These are phyloP conservation scores for Epistrophella euchroma DNA, from an alignment of 2,888 invertebrate genomes.

Conservation along the genomic window DNA sequence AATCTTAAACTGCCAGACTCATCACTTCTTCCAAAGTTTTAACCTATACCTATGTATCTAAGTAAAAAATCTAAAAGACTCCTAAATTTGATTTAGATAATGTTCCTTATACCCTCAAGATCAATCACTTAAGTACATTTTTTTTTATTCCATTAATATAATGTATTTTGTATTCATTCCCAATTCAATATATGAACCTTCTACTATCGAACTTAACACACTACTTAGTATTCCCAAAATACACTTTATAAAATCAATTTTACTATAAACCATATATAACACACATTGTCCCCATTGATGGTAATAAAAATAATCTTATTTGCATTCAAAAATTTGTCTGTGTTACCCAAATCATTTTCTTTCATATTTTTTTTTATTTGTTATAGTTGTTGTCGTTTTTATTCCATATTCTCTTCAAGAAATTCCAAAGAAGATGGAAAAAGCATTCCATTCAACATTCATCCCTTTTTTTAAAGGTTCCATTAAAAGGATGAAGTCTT, in stretches of 20 bases:
- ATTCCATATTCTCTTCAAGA: neutral
- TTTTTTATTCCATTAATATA: neutral
- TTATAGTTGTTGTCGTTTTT: constrained; percentile 9
- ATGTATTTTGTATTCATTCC: constrained; percentile 1
- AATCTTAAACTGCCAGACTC: too few relatives aligned
- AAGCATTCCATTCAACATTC: constrained; percentile 58
- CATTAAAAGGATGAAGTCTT: constrained; percentile 63
- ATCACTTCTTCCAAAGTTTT: too few relatives aligned
- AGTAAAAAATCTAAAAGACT: neutral
- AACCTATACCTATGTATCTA: too few relatives aligned
- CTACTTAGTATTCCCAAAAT: constrained; percentile 50
- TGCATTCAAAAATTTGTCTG: constrained; percentile 62
- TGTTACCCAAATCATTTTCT: constrained; percentile 51
- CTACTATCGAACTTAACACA: neutral
- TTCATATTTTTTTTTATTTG: constrained; percentile 4
- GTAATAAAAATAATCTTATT: constrained; percentile 71
- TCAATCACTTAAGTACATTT: constrained; percentile 19
- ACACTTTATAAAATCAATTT: constrained; percentile 66
- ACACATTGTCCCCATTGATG: constrained; percentile 69
- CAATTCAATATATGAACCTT: constrained; percentile 10
- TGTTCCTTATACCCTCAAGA: neutral
- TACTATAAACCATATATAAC: constrained; percentile 63
- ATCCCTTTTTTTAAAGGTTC: constrained; percentile 35
- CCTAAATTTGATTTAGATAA: neutral
- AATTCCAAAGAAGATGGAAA: constrained; percentile 11